Evolutionary conservation across 2,113 vertebrate species (phyloP).

Genomic region (Dascyllus trimaculatus): DNA sequence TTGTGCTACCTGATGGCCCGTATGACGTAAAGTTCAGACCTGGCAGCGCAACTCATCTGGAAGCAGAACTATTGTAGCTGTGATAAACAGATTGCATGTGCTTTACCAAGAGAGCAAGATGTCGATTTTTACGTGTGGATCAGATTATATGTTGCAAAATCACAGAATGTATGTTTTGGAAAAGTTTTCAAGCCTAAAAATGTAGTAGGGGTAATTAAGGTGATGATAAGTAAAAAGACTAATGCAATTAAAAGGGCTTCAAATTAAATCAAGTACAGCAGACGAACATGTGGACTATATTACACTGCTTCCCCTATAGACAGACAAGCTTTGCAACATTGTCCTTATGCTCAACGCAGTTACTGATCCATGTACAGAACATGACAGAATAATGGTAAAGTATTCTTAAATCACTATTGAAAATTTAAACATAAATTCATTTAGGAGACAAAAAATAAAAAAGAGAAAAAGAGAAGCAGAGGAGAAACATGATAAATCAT

Average conservation of each 20-base stretch:
- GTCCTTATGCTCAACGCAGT: neutral
- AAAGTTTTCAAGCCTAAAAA: neutral
- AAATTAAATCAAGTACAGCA: neutral
- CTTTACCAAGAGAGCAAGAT: slow-evolving; percentile 1
- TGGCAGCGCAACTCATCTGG: neutral
- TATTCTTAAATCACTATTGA: slow-evolving; percentile 6
- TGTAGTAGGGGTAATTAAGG: neutral
- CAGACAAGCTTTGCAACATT: neutral
- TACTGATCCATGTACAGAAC: neutral
- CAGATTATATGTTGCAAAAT: neutral
- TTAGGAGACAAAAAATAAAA: neutral
- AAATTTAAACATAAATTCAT: neutral
- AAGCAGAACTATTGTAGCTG: neutral
- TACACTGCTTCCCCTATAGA: neutral
- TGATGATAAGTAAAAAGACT: neutral
- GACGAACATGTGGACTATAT: neutral
- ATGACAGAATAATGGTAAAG: neutral
- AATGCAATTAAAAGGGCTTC: neutral
- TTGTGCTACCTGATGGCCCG: slow-evolving; percentile 14
- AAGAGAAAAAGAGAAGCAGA: neutral
- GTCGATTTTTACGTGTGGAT: neutral
- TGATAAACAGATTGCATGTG: neutral
- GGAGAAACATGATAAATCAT: neutral
- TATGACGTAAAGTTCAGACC: slow-evolving; percentile 47
- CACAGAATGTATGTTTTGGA: neutral